Base-by-base conservation (phyloP, 2,797 vertebrate species). In the Columba guinea region DNA sequence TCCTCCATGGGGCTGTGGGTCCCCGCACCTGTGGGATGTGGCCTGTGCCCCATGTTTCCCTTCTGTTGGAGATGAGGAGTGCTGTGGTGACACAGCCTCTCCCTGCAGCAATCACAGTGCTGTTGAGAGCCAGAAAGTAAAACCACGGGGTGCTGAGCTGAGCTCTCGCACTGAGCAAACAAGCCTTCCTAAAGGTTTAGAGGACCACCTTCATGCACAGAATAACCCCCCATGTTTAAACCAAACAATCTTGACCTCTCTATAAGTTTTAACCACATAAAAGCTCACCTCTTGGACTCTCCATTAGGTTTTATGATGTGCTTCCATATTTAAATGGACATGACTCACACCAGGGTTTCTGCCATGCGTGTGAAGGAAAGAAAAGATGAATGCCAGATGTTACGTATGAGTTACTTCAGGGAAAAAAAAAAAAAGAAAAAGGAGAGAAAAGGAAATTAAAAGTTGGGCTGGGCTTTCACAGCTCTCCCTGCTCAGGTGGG, bases 231-330 rank as follows among this genome's bases (percentile, higher is more conserved):
- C 98, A 97, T 98, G 98, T 98, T 93, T 94, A 97, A 97, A 96
- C 74, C 93, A 96, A 97, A 97, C 96, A 94, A 83, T 91, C 90
- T 94, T 96, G 96, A 97, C 94, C 96, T 91, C 98, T 98, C 83
- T 49, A 39, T 4, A 75, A 90, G 93, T 95, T 95, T 98, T 98
- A 98, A 98, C 98, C 98, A 98, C 93, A 94, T 98, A 98, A 98
- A 98, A 98, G 98, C 98, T 99, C 95, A 96, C 96, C 96, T 96
- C 80, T 96, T 96, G 93, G 91, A 96, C 96, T 95, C 71, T 93
- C 92, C 91, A 91, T 93, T 93, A 95, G 89, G 88, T 97, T 95
- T 96, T 95, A 94, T 94, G 86, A 96, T 93, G 96, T 96, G 88
- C 90, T 96, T 90, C 95, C 95, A 96, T 97, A 94, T 97, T 94